Evolutionary conservation across 1,140 invertebrate genomes (phyloP).

Genomic region (Dendroctonus ponderosae): DNA sequence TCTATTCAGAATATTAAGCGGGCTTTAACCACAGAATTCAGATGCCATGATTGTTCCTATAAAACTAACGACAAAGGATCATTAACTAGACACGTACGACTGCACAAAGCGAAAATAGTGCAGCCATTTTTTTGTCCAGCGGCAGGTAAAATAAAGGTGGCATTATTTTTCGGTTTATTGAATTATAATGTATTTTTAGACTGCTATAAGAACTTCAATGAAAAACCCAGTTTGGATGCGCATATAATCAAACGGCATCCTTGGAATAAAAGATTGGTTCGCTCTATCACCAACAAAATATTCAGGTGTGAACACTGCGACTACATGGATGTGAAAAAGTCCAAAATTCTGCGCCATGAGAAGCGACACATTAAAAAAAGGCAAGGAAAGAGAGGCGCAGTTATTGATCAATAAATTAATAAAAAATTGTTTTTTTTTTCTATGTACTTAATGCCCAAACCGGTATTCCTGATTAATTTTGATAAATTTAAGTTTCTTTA

Average conservation of each 20-base stretch:
- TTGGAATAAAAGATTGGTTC: background rate
- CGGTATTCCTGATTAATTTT: too few species aligned
- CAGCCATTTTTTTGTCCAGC: conserved; percentile 11
- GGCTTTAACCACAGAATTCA: background rate
- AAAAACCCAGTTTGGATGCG: background rate
- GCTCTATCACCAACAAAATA: background rate
- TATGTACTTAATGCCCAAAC: too few species aligned
- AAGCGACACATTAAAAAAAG: too few species aligned
- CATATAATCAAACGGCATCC: background rate
- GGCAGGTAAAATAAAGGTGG: background rate
- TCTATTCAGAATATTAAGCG: background rate
- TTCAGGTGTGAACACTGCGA: background rate
- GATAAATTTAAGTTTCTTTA: too few species aligned
- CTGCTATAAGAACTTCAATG: background rate
- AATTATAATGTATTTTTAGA: background rate
- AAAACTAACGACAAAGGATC: conserved; percentile 10
- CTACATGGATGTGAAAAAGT: background rate
- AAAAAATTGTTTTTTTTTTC: too few species aligned
- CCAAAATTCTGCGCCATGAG: background rate
- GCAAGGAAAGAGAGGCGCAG: too few species aligned
- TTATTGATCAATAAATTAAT: too few species aligned
- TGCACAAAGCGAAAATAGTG: background rate
- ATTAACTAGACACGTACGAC: conserved; percentile 8
- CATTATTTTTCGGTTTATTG: background rate
- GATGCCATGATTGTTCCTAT: conserved; percentile 13